phyloP scores from a whole-genome alignment of 2,888 invertebrate genomes.

The Netelia virgata region DNA sequence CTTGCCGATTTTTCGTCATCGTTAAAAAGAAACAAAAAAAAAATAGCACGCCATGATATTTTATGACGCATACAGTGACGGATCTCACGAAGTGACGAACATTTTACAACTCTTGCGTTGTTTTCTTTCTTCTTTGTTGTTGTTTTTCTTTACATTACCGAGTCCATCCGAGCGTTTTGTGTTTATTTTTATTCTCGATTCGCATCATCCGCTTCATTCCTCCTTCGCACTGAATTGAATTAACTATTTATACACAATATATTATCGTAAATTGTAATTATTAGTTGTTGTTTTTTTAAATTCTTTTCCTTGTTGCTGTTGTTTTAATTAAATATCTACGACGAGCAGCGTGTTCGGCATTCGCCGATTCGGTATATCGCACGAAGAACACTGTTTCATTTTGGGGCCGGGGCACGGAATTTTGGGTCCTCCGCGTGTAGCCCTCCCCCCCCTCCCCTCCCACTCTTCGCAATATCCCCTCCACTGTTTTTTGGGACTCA shows the following conservation, averaged over 20 bases:
- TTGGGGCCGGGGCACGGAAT: constrained; percentile 70
- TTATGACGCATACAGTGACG: constrained; percentile 38
- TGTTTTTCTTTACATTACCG: constrained; percentile 23
- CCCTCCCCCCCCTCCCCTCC: constrained; percentile 24
- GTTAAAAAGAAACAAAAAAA: constrained; percentile 12
- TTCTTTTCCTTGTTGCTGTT: constrained; percentile 30
- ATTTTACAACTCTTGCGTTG: constrained; percentile 12
- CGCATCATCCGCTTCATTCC: constrained; percentile 69
- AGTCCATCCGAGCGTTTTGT: constrained; percentile 63
- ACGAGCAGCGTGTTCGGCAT: constrained; percentile 64
- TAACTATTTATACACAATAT: constrained; percentile 85
- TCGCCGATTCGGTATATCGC: constrained; percentile 60
- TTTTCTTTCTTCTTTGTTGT: constrained; percentile 4
- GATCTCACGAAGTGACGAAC: constrained; percentile 32
- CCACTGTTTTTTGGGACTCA: constrained; percentile 56
- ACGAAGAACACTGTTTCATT: constrained; percentile 71
- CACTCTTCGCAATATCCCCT: constrained; percentile 37
- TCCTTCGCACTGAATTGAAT: constrained; percentile 80
- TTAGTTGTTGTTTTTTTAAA: constrained; percentile 73
- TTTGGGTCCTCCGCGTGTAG: constrained; percentile 63
- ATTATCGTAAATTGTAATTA: constrained; percentile 84
- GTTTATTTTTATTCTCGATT: constrained; percentile 49
- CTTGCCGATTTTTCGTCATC: constrained; percentile 39
- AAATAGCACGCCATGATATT: constrained; percentile 30
- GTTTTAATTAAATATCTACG: constrained; percentile 66